These are phyloP conservation scores for Colius striatus DNA, from an alignment of 2,113 vertebrate species.

Conservation along the genomic window DNA sequence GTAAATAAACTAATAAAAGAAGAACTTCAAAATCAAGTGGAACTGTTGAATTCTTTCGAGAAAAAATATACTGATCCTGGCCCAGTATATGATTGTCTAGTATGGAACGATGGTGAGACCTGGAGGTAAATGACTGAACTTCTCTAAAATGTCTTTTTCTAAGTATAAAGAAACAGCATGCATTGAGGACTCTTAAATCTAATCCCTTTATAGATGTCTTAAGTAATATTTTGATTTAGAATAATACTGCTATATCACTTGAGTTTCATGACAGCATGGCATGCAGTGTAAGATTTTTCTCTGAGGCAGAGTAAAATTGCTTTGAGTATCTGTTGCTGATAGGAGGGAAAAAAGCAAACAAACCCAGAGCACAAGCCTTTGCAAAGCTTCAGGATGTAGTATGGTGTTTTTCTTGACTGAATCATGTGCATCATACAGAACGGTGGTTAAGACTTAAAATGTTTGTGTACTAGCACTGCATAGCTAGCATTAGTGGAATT, in stretches of 20 bases:
- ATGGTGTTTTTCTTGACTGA: background rate
- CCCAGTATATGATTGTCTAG: slow-evolving; percentile 94
- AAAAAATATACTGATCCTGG: slow-evolving; percentile 98
- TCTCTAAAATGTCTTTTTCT: background rate
- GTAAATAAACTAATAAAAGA: slow-evolving; percentile 92
- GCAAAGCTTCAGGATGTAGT: background rate
- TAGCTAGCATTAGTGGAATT: background rate
- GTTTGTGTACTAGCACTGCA: background rate
- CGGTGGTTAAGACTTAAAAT: background rate
- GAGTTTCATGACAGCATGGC: background rate
- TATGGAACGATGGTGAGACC: slow-evolving; percentile 91
- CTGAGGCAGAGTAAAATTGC: background rate
- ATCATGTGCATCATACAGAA: background rate
- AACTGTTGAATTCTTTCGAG: slow-evolving; percentile 92
- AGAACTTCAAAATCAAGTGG: slow-evolving; percentile 92
- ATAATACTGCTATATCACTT: background rate
- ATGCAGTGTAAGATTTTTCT: background rate
- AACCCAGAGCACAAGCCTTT: background rate
- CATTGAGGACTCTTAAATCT: background rate
- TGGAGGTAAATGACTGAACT: slow-evolving; percentile 84
- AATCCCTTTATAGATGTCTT: background rate
- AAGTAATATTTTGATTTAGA: background rate
- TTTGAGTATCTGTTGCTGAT: background rate
- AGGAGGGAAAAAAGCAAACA: fast-evolving
- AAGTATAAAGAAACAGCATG: background rate